A percentile compares a stretch with the other conserved stretches of the same genome.
Evolutionary conservation across 2,113 vertebrate genomes (phyloP).

Genomic region (Lamprotornis superbus): DNA sequence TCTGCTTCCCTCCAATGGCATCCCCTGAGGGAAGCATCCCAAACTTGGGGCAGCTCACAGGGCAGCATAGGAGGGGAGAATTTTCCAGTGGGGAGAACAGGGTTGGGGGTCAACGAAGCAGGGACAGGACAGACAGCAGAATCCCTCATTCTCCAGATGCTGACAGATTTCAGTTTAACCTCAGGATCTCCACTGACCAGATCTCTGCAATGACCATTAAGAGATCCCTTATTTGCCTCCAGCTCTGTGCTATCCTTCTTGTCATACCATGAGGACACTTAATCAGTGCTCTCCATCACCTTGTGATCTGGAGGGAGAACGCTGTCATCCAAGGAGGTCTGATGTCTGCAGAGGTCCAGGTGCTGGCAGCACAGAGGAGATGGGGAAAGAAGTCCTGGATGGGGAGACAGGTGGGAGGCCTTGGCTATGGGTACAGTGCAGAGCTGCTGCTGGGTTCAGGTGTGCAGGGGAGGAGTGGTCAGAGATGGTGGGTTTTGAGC

Average conservation of each 20-base stretch:
- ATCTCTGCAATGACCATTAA: background rate
- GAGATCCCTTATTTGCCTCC: background rate
- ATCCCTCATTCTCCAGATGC: background rate
- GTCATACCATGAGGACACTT: background rate
- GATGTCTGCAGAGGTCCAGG: background rate
- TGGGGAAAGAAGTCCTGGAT: background rate
- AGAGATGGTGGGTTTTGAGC: background rate
- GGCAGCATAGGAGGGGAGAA: background rate
- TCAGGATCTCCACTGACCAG: background rate
- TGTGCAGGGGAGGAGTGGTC: background rate
- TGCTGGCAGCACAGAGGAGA: background rate
- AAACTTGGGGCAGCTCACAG: background rate
- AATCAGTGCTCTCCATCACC: rapidly evolving
- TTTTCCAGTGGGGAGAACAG: background rate
- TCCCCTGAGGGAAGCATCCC: background rate
- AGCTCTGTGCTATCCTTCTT: background rate
- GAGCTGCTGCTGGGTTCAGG: background rate
- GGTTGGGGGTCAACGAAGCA: background rate
- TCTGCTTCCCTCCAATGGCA: background rate
- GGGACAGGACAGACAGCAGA: background rate
- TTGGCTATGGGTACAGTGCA: background rate
- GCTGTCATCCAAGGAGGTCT: rapidly evolving
- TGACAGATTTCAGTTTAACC: background rate
- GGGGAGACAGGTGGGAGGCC: background rate
- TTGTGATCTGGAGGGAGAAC: background rate